phyloP scores from a whole-genome alignment of 2,888 invertebrate species.

The Dendrolimus pini region DNA sequence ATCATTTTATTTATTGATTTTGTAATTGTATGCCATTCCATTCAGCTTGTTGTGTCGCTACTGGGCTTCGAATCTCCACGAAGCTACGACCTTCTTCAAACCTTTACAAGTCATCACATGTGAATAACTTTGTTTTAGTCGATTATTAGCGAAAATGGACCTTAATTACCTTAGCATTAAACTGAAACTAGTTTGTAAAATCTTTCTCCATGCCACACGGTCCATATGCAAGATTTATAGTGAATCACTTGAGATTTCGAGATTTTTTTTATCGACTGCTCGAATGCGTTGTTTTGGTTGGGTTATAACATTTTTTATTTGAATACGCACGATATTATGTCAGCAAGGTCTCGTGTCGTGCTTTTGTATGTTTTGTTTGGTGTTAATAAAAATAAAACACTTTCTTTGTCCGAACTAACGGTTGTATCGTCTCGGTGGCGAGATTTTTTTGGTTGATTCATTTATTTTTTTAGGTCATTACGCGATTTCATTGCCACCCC shows the following conservation, averaged over 20 bases:
- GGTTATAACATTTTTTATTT: slow-evolving; percentile 45
- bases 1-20: slow-evolving; percentile 52
- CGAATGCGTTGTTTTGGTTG: slow-evolving; percentile 33
- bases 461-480: slow-evolving; percentile 11
- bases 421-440: slow-evolving; percentile 19
- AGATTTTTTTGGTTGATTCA: slow-evolving; percentile 10
- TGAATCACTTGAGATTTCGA: slow-evolving; percentile 52
- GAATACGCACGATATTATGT: slow-evolving; percentile 62
- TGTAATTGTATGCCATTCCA: slow-evolving; percentile 47
- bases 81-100: slow-evolving; percentile 32
- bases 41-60: slow-evolving; percentile 60
- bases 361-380: slow-evolving; percentile 35
- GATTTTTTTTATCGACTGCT: slow-evolving; percentile 24
- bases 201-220: background rate
- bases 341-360: slow-evolving; percentile 41
- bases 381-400: slow-evolving; percentile 48
- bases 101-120: slow-evolving; percentile 39
- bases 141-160: background rate
- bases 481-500: background rate
- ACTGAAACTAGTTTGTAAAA: background rate
- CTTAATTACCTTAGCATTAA: background rate
- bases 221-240: slow-evolving; percentile 32
- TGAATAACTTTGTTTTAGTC: slow-evolving; percentile 14
- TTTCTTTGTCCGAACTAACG: slow-evolving; percentile 46
- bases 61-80: slow-evolving; percentile 50